These are phyloP conservation scores for Tachysurus vachellii DNA, from an alignment of 2,113 vertebrate species.

Conservation along the genomic window DNA sequence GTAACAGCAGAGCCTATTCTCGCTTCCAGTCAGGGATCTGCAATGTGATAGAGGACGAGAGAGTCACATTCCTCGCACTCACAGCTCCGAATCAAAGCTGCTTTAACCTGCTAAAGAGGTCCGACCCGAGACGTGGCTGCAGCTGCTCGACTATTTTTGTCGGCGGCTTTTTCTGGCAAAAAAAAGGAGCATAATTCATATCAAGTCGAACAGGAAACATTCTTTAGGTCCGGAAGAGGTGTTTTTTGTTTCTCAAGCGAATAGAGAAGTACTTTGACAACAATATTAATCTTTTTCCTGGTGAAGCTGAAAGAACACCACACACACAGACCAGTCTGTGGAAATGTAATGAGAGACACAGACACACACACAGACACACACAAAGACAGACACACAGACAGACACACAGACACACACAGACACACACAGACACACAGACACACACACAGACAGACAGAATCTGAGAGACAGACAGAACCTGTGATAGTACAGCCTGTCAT, in stretches of 20 bases:
- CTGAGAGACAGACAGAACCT: not conserved
- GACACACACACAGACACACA: not conserved
- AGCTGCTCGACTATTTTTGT: constrained; percentile 7
- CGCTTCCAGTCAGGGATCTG: constrained; percentile 12
- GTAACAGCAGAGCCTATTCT: constrained; percentile 39
- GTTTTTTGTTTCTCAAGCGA: not conserved
- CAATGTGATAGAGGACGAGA: constrained; percentile 26
- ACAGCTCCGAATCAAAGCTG: not conserved
- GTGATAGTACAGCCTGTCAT: not conserved
- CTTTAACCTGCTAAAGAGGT: not conserved
- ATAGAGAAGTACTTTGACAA: not conserved
- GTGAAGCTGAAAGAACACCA: not conserved
- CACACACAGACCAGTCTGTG: no score
- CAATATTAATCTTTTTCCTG: not conserved
- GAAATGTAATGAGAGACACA: no score
- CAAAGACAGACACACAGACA: not conserved
- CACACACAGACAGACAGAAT: no score
- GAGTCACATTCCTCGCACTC: constrained; percentile 42
- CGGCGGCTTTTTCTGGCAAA: not conserved
- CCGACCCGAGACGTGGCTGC: not conserved
- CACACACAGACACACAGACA: no score
- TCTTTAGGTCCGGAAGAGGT: constrained; percentile 42
- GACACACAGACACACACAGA: not conserved
- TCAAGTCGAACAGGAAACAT: constrained; percentile 36
- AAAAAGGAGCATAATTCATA: constrained; percentile 16